Evolutionary conservation across 2,113 vertebrate genomes (phyloP).

Genomic region (Lampris megalopsis): DNA sequence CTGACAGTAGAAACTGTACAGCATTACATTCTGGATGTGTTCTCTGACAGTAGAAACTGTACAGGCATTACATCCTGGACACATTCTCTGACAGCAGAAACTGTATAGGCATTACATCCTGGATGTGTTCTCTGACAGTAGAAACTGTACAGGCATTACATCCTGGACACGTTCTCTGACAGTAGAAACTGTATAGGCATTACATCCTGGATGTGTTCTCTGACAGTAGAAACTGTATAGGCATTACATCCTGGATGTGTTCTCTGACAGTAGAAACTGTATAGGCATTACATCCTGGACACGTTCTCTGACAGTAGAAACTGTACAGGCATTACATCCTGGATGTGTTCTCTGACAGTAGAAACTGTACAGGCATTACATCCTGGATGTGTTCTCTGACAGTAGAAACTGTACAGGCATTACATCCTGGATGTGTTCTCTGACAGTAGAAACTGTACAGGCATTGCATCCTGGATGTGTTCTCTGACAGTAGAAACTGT

Average conservation of each 20-base stretch:
- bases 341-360: no score
- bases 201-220: constrained; percentile 5
- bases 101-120: not conserved
- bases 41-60: constrained; percentile 4
- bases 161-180: constrained; percentile 16
- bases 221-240: constrained; percentile 11
- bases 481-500: no score
- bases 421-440: no score
- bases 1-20: constrained; percentile 5
- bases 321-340: no score
- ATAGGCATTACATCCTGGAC: constrained; percentile 1
- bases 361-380: no score
- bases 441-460: no score
- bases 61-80: constrained; percentile 1
- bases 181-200: constrained; percentile 4
- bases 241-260: constrained; percentile 14
- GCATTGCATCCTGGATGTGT: no score
- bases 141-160: not conserved
- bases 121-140: constrained; percentile 23
- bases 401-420: no score
- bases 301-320: not conserved
- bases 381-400: no score
- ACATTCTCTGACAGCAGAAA: constrained; percentile 11
- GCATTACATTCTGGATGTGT: constrained; percentile 13
- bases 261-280: constrained; percentile 4